phyloP scores from a whole-genome alignment of 1,140 invertebrate genomes.

The Lordiphosa mommai region DNA sequence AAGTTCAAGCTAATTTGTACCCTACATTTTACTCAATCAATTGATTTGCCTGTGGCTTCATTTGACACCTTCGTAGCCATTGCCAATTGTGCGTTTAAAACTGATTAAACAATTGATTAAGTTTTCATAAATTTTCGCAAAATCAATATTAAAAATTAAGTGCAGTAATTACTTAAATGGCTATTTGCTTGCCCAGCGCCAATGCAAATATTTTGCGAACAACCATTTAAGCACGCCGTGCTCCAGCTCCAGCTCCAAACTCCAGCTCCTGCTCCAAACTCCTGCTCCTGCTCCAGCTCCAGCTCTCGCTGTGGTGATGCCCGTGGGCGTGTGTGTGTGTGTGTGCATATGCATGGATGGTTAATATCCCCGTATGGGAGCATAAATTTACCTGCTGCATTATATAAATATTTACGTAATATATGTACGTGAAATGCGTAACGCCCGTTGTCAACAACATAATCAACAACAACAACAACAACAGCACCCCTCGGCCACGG shows the following conservation, averaged over 20 bases:
- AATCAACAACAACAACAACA: constrained; percentile 63
- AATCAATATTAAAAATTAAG: constrained; percentile 77
- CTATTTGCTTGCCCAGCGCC: constrained; percentile 57
- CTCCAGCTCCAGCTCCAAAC: neutral
- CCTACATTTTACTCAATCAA: no score
- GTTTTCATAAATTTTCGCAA: constrained; percentile 72
- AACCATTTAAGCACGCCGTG: constrained; percentile 50
- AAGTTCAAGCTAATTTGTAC: no score
- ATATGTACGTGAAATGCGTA: constrained; percentile 55
- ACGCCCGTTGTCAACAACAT: constrained; percentile 79
- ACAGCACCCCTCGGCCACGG: constrained; percentile 12
- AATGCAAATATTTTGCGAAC: constrained; percentile 71
- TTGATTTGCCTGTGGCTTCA: neutral
- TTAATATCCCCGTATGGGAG: constrained; percentile 2
- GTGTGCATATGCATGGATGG: constrained; percentile 20
- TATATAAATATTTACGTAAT: constrained; percentile 79
- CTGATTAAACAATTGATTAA: constrained; percentile 71
- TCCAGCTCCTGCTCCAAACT: neutral
- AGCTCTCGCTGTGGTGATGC: constrained; percentile 2
- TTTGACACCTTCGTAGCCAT: neutral
- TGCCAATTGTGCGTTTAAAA: constrained; percentile 6
- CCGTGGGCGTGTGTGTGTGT: constrained; percentile 54
- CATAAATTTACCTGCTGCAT: constrained; percentile 72
- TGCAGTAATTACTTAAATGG: constrained; percentile 74
- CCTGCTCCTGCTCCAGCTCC: neutral